Evolutionary conservation across 2,888 invertebrate species (phyloP).

Genomic region (Pseudanteris insignis): DNA sequence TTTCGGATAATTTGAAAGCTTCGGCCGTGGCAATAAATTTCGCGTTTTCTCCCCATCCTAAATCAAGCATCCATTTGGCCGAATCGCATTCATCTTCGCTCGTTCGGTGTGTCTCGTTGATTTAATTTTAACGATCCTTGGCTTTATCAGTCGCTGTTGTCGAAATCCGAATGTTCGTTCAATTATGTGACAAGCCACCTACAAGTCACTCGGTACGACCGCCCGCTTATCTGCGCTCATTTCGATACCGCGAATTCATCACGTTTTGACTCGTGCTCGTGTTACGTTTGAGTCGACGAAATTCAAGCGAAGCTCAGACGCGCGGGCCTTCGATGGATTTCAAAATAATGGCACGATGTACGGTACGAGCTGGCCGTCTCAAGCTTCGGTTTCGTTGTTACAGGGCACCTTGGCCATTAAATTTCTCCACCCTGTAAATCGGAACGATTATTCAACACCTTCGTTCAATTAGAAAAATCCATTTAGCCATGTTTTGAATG

Average conservation of each 20-base stretch:
- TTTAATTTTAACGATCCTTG: slow-evolving; percentile 24
- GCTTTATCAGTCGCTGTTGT: slow-evolving; percentile 19
- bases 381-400: no score
- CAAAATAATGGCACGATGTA: no score
- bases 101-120: slow-evolving; percentile 15
- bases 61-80: slow-evolving; percentile 14
- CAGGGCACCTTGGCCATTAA: slow-evolving; percentile 2
- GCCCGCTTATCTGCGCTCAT: slow-evolving; percentile 6
- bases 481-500: slow-evolving; percentile 24
- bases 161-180: slow-evolving; percentile 23
- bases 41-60: slow-evolving; percentile 16
- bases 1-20: slow-evolving; percentile 23
- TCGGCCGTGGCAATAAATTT: slow-evolving; percentile 11
- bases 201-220: slow-evolving; percentile 15
- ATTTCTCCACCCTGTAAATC: neutral
- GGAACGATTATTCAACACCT: slow-evolving; percentile 8
- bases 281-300: slow-evolving; percentile 6
- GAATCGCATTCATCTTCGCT: slow-evolving; percentile 21
- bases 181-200: slow-evolving; percentile 30
- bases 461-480: slow-evolving; percentile 19
- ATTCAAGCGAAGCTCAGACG: no score
- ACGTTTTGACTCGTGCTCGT: slow-evolving; percentile 12
- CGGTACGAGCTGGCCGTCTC: no score
- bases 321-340: slow-evolving; percentile 2
- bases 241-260: slow-evolving; percentile 16